A percentile compares a stretch with the other conserved stretches of the same genome.
These are phyloP conservation scores for Blastomussa wellsi DNA, from an alignment of 92 coral and sea anemone species.

Conservation along the genomic window DNA sequence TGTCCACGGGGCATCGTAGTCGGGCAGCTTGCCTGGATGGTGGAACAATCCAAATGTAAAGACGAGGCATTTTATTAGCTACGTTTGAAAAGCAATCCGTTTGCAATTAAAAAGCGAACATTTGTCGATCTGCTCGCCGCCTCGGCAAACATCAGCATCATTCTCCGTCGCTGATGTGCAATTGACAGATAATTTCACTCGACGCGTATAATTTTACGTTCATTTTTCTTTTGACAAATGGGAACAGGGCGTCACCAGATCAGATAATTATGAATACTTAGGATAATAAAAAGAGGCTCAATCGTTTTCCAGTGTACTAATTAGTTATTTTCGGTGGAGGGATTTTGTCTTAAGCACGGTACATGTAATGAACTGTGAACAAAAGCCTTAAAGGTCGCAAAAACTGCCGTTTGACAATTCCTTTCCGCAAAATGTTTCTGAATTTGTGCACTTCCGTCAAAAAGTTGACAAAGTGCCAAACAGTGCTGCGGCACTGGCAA, in stretches of 20 bases:
- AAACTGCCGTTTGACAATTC: constrained; percentile 16
- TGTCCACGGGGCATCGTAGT: constrained; percentile 86
- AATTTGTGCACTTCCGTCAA: constrained; percentile 14
- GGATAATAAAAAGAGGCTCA: not conserved
- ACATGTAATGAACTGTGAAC: not conserved
- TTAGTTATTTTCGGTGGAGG: constrained; percentile 19
- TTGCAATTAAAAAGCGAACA: constrained; percentile 8
- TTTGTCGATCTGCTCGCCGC: constrained; percentile 10
- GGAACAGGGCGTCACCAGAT: constrained; percentile 38
- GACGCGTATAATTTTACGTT: constrained; percentile 19
- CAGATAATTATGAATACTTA: constrained; percentile 38
- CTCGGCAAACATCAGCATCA: constrained; percentile 11
- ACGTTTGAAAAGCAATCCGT: not conserved
- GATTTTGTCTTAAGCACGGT: not conserved
- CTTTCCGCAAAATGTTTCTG: constrained; percentile 13
- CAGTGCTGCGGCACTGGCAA: not conserved
- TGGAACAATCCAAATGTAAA: constrained; percentile 67
- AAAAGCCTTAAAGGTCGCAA: not conserved
- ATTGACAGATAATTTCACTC: constrained; percentile 19
- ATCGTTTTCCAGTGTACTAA: constrained; percentile 8
- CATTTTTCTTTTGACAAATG: constrained; percentile 23
- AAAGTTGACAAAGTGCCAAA: constrained; percentile 7
- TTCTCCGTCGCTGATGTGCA: not conserved
- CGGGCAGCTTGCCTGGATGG: constrained; percentile 61
- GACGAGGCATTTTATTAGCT: constrained; percentile 45